Evolutionary conservation across 2,113 vertebrate genomes (phyloP), one percentile per base, ranked within the genome.

Genomic region (Phyllopteryx taeniolatus): DNA sequence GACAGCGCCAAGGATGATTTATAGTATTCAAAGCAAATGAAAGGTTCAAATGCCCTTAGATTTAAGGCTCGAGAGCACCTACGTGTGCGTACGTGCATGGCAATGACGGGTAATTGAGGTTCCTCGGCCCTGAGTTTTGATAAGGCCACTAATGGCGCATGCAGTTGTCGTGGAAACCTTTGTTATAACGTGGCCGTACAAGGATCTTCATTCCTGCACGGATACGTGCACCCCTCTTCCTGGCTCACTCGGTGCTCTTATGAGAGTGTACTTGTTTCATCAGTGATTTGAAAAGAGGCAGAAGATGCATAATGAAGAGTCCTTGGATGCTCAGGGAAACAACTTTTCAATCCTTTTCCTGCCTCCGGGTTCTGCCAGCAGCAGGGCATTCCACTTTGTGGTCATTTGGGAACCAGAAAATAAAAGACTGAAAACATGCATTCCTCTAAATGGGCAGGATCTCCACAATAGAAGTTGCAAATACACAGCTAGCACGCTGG

Each of bases 91-190:
- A 3, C 27, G 43, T 72, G 75, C 74, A 79, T 81, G 78, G 63
- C 70, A 78, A 69, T 53, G 63, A 80, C 72, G 68, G 70, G 68
- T 78, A 86, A 84, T 83, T 82, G 72, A 86, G 72, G 78, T 57
- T 66, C 77, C 74, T 85, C 73, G 80, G 86, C 72, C 73, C 64
- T 68, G 69, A 81, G 82, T 84, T 89, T 89, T 89, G 84, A 83
- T 85, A 86, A 88, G 76, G 69, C 77, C 80, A 79, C 78, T 74
- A 82, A 87, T 86, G 74, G 77, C 82, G 84, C 83, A 84, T 88
- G 87, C 67, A 71, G 91, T 91, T 91, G 81, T 88, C 56, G 74
- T 89, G 89, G 89, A 85, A 91, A 91, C 89, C 85, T 86, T 85
- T 90, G 84, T 89, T 88, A 87, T 76, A 86, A 68, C 70, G 56